Percentiles rank a stretch among this genome's conserved stretches.
These are phyloP conservation scores for Drosophila antonietae DNA, from an alignment of 2,888 invertebrate genomes.

Conservation along the genomic window DNA sequence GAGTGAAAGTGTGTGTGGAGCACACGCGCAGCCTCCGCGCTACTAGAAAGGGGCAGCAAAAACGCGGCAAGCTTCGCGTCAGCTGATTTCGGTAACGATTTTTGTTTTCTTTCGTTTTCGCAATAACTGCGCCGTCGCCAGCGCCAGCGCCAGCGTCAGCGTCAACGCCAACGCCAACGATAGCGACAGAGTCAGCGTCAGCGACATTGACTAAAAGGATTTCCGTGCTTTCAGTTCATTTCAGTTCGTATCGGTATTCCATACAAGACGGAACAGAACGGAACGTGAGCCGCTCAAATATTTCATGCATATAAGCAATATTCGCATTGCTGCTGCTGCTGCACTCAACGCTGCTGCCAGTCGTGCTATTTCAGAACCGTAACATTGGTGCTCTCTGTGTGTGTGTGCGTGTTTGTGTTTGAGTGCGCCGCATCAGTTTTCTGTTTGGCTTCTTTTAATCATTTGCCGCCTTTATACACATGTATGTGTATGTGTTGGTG, in stretches of 20 bases:
- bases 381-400: slow-evolving; percentile 34
- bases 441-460: slow-evolving; percentile 63
- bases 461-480: slow-evolving; percentile 40
- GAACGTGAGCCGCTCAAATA: slow-evolving; percentile 16
- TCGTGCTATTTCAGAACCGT: slow-evolving; percentile 57
- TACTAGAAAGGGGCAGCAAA: slow-evolving; percentile 24
- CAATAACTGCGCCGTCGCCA: slow-evolving; percentile 34
- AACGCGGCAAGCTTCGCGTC: slow-evolving; percentile 23
- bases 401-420: slow-evolving; percentile 14
- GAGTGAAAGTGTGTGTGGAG: slow-evolving; percentile 39
- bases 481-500: not conserved
- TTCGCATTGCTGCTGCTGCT: slow-evolving; percentile 29
- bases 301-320: slow-evolving; percentile 39
- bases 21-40: slow-evolving; percentile 48
- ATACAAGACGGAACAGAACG: slow-evolving; percentile 54
- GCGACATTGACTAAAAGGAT: slow-evolving; percentile 56
- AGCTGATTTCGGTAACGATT: slow-evolving; percentile 48
- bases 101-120: slow-evolving; percentile 45
- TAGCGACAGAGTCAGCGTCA: slow-evolving; percentile 18
- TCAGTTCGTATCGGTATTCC: slow-evolving; percentile 69
- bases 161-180: slow-evolving; percentile 10
- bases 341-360: slow-evolving; percentile 23
- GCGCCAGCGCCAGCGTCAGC: not conserved
- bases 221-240: slow-evolving; percentile 62
- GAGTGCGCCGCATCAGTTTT: slow-evolving; percentile 30